phyloP scores from a whole-genome alignment of 2,113 vertebrate species.

The Aleadryas rufinucha region DNA sequence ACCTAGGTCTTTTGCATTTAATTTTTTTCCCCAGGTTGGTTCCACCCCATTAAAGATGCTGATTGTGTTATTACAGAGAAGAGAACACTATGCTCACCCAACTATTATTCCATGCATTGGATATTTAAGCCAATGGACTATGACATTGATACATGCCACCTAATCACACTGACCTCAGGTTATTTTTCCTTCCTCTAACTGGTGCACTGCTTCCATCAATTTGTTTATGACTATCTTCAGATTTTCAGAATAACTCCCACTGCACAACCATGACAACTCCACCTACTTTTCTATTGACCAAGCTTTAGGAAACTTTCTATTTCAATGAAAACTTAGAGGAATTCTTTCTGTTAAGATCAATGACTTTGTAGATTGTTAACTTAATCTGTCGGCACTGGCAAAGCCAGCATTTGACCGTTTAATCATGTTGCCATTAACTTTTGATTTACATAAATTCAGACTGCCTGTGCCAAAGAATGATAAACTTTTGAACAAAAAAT shows the following conservation, averaged over 20 bases:
- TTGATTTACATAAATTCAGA: neutral
- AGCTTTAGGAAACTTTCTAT: neutral
- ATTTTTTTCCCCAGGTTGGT: conserved; percentile 2
- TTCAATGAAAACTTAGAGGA: neutral
- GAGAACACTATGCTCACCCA: conserved; percentile 5
- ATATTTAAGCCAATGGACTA: conserved; percentile 19
- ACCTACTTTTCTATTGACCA: neutral
- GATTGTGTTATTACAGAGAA: conserved; percentile 13
- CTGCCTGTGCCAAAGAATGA: neutral
- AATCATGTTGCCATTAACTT: neutral
- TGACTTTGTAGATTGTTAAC: neutral
- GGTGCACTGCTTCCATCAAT: neutral
- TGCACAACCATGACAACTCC: neutral
- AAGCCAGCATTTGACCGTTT: neutral
- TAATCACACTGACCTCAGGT: neutral
- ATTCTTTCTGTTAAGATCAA: neutral
- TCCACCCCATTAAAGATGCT: conserved; percentile 35
- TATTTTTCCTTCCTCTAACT: neutral
- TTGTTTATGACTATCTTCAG: neutral
- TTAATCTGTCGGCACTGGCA: neutral
- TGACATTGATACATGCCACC: neutral
- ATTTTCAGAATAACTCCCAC: neutral
- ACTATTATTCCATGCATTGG: neutral
- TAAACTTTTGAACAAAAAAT: neutral
- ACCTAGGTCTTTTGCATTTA: neutral